A percentile compares a stretch with the other conserved stretches of the same genome.
Evolutionary conservation across 1,140 invertebrate species (phyloP).

Genomic region (Xylocopa sonorina): DNA sequence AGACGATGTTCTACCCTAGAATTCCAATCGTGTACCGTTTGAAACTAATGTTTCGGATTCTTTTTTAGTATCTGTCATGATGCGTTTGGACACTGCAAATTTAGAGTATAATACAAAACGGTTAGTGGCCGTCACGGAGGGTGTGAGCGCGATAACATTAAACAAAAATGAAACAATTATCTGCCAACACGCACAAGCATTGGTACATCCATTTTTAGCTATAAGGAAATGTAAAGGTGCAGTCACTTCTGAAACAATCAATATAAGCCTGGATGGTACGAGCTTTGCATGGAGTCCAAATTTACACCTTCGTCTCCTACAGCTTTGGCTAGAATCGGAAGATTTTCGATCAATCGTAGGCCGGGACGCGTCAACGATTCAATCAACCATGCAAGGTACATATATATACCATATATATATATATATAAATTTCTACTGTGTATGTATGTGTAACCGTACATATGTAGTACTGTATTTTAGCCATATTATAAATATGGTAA

Average conservation of each 20-base stretch:
- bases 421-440: too few relatives aligned
- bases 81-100: conserved; percentile 82
- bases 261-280: conserved; percentile 76
- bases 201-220: conserved; percentile 76
- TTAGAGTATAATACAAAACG: conserved; percentile 79
- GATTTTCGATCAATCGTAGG: conserved; percentile 71
- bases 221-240: conserved; percentile 79
- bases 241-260: conserved; percentile 70
- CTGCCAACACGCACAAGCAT: conserved; percentile 75
- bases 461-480: too few relatives aligned
- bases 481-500: too few relatives aligned
- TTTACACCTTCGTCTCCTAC: conserved; percentile 78
- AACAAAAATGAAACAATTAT: conserved; percentile 77
- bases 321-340: conserved; percentile 77
- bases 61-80: conserved; percentile 83
- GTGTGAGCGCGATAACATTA: conserved; percentile 77
- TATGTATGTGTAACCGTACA: too few relatives aligned
- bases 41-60: neutral
- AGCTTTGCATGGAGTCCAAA: conserved; percentile 79
- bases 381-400: neutral
- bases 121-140: conserved; percentile 77
- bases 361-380: conserved; percentile 22
- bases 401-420: too few relatives aligned
- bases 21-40: neutral
- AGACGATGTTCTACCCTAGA: neutral